A percentile compares a stretch with the other conserved stretches of the same genome.
Evolutionary conservation across 1,140 invertebrate genomes (phyloP).

Genomic region (Venturia canescens): DNA sequence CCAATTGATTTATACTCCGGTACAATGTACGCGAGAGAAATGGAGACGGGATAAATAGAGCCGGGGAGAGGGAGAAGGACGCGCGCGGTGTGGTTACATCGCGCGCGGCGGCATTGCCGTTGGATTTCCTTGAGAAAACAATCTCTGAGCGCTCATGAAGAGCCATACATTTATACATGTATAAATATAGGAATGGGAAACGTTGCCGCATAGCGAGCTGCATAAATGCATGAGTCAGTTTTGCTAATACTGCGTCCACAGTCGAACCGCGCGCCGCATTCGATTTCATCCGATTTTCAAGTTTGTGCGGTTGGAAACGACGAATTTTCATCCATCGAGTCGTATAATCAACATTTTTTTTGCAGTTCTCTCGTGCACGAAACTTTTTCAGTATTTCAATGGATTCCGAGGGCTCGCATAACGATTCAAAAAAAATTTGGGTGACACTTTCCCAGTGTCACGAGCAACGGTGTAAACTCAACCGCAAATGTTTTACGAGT

Average conservation of each 20-base stretch:
- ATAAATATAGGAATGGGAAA: not conserved
- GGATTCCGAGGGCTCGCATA: too few relatives aligned
- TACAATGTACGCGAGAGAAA: constrained; percentile 54
- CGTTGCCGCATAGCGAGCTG: not conserved
- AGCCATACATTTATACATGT: not conserved
- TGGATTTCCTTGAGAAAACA: constrained; percentile 47
- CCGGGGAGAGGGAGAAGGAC: constrained; percentile 10
- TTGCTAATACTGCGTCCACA: constrained; percentile 25
- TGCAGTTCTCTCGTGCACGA: too few relatives aligned
- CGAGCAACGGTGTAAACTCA: too few relatives aligned
- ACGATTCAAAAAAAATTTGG: too few relatives aligned
- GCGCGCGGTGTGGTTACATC: constrained; percentile 16
- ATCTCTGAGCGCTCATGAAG: constrained; percentile 48
- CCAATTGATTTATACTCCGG: constrained; percentile 64
- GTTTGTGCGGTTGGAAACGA: not conserved
- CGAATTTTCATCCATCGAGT: not conserved
- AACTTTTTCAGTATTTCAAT: too few relatives aligned
- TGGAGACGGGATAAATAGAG: constrained; percentile 20
- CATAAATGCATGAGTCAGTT: constrained; percentile 26
- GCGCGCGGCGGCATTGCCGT: not conserved
- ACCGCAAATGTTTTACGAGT: too few relatives aligned
- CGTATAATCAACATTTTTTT: not conserved
- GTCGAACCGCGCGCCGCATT: not conserved
- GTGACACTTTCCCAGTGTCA: too few relatives aligned
- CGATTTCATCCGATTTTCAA: too few relatives aligned